Percentiles rank a stretch among this genome's conserved stretches.
Conservation (phyloP, 2,113 vertebrate genomes). For the Anhinga rufa region DNA sequence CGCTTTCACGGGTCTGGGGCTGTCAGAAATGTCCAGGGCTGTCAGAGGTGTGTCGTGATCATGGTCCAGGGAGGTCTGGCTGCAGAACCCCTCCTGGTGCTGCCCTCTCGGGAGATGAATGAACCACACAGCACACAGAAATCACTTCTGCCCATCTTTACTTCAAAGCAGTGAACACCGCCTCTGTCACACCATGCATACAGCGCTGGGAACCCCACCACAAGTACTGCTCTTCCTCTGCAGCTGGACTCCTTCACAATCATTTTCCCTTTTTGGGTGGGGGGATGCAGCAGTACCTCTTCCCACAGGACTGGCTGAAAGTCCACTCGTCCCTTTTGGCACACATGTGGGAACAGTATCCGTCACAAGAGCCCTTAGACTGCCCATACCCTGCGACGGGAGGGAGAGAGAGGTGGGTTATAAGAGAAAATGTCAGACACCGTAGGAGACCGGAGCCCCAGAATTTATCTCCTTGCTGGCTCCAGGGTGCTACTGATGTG, state of each 20-base stretch:
- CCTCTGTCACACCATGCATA: accelerated
- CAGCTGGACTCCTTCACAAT: accelerated
- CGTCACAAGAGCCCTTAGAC: background rate
- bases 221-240: accelerated
- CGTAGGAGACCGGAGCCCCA: accelerated
- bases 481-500: background rate
- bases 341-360: background rate
- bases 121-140: background rate
- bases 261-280: conserved; percentile 25
- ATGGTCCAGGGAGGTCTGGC: background rate
- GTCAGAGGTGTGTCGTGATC: accelerated
- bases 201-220: accelerated
- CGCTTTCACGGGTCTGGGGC: background rate
- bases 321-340: background rate
- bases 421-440: accelerated
- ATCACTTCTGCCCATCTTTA: conserved; percentile 3
- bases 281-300: conserved; percentile 41
- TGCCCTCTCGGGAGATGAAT: background rate
- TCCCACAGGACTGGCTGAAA: background rate
- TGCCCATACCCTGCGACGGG: background rate
- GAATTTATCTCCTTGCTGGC: background rate
- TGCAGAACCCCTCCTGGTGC: background rate
- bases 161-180: background rate
- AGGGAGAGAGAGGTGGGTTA: background rate
- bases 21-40: background rate